Conservation (phyloP, 64 coral and sea anemone genomes). For the Astreopora myriophthalma region DNA sequence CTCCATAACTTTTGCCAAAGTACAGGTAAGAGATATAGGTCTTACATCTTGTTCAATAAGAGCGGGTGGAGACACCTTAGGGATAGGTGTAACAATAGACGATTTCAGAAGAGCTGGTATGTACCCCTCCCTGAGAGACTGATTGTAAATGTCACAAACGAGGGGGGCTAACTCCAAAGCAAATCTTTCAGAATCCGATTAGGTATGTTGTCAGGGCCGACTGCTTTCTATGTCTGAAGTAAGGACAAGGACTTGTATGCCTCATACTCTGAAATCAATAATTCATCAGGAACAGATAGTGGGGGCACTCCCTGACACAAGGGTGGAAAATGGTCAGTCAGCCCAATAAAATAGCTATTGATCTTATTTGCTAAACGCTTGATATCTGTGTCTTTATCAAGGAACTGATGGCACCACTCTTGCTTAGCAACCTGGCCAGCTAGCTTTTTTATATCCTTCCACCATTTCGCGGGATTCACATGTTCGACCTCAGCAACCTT, state of each 20-base stretch:
- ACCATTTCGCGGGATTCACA: too few species aligned
- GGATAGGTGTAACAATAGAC: constrained; percentile 37
- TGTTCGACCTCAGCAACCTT: too few species aligned
- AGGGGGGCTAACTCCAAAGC: constrained; percentile 51
- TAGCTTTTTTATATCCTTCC: too few species aligned
- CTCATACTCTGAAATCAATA: constrained; percentile 33
- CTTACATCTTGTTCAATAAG: constrained; percentile 35
- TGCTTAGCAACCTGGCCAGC: too few species aligned
- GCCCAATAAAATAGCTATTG: constrained; percentile 60
- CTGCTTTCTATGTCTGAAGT: constrained; percentile 19
- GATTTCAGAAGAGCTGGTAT: constrained; percentile 40
- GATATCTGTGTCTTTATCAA: too few species aligned
- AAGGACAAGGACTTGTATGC: constrained; percentile 8
- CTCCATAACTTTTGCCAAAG: constrained; percentile 1
- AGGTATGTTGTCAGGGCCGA: constrained; percentile 53
- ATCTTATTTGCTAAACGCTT: constrained; percentile 66
- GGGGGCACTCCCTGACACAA: constrained; percentile 32
- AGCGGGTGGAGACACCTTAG: not conserved
- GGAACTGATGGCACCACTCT: too few species aligned
- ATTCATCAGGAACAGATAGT: constrained; percentile 43
- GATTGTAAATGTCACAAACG: constrained; percentile 64
- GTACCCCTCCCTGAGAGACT: constrained; percentile 63
- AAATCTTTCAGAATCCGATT: constrained; percentile 73
- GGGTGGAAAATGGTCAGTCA: constrained; percentile 62
- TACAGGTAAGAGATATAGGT: constrained; percentile 52